phyloP scores from a whole-genome alignment of 2,113 vertebrate species.

The Coracopsis vasa region DNA sequence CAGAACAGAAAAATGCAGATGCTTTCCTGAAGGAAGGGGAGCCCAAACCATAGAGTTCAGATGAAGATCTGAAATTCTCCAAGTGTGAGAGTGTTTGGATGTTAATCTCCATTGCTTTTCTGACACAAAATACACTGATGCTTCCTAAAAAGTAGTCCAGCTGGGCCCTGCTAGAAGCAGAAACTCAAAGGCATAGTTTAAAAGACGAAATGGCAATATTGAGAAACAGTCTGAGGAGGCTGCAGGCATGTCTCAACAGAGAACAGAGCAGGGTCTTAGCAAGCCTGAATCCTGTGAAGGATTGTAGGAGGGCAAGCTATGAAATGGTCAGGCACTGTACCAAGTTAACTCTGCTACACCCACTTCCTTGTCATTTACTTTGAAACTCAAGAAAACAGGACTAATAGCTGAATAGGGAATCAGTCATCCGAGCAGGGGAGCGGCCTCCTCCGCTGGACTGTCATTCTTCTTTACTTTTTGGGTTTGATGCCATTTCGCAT shows the following conservation, averaged over 20 bases:
- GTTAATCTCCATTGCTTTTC: background rate
- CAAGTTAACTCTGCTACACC: background rate
- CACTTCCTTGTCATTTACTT: slow-evolving; percentile 15
- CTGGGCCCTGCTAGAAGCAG: background rate
- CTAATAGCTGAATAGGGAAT: background rate
- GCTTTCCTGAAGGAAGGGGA: background rate
- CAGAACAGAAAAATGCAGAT: background rate
- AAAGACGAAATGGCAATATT: background rate
- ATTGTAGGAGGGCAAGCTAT: background rate
- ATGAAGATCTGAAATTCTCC: background rate
- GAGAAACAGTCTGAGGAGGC: background rate
- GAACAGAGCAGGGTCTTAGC: background rate
- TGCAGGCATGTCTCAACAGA: background rate
- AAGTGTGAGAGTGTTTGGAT: background rate
- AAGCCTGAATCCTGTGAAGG: slow-evolving; percentile 9
- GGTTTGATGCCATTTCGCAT: slow-evolving; percentile 49
- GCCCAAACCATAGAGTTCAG: background rate
- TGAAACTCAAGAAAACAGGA: slow-evolving; percentile 9
- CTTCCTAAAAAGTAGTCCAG: background rate
- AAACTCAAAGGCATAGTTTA: background rate
- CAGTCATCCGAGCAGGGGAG: background rate
- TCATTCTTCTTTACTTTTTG: background rate
- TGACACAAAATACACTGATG: background rate
- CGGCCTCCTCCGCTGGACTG: background rate
- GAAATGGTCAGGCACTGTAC: slow-evolving; percentile 12